Evolutionary conservation across 2,113 vertebrate genomes (phyloP).

Genomic region (Atherinomorus stipes): DNA sequence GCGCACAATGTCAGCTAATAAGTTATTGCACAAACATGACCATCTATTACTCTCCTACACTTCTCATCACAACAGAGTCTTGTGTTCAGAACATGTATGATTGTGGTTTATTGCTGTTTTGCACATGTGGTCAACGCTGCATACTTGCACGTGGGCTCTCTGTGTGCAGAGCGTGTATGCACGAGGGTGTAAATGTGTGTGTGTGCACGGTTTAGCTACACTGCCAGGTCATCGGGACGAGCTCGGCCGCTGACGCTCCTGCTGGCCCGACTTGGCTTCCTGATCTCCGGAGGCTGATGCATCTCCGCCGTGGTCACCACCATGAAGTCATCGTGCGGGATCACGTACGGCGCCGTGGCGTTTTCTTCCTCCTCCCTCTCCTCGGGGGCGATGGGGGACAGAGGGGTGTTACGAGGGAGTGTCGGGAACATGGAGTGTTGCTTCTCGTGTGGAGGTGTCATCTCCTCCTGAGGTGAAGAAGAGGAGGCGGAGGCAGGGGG

Average conservation of each 20-base stretch:
- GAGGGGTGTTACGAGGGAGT: conserved; percentile 64
- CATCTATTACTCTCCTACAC: neutral
- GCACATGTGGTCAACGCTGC: conserved; percentile 1
- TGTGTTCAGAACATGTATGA: conserved; percentile 6
- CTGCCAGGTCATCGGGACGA: conserved; percentile 89
- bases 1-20: neutral
- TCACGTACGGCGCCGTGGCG: conserved; percentile 23
- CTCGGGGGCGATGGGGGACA: conserved; percentile 54
- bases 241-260: conserved; percentile 84
- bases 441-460: conserved; percentile 34
- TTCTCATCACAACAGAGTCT: conserved; percentile 5
- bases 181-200: conserved; percentile 15
- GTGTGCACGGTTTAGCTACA: conserved; percentile 80
- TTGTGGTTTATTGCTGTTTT: conserved; percentile 26
- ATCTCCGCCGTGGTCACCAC: conserved; percentile 84
- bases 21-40: neutral
- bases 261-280: conserved; percentile 84
- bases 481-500: conserved; percentile 56
- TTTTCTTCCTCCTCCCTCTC: conserved; percentile 55
- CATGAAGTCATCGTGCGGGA: conserved; percentile 46
- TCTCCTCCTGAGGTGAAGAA: conserved; percentile 70
- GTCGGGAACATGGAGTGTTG: conserved; percentile 69
- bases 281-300: conserved; percentile 84
- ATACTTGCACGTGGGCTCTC: neutral
- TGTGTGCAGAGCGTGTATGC: conserved; percentile 32